These are phyloP conservation scores for Cryptotis parvus DNA, from an alignment of 2,113 vertebrate species.

Conservation along the genomic window DNA sequence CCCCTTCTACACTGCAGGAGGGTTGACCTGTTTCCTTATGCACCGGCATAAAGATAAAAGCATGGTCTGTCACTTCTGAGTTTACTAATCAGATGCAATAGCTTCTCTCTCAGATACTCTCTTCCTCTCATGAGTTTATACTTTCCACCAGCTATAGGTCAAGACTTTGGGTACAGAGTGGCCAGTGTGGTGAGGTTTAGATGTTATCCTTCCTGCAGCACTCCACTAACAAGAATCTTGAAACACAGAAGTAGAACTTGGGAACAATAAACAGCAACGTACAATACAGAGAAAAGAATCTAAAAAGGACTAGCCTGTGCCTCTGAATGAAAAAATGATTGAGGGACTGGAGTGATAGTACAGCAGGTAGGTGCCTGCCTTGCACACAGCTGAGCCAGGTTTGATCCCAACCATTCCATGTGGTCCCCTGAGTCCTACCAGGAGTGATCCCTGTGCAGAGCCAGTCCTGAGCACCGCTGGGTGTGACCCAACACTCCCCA, in stretches of 20 bases:
- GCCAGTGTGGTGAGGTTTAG: not conserved
- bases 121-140: not conserved
- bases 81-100: no score
- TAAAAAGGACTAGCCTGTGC: not conserved
- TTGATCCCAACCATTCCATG: no score
- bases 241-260: not conserved
- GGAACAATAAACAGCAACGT: not conserved
- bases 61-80: not conserved
- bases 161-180: not conserved
- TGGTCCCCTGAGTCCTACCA: no score
- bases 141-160: not conserved
- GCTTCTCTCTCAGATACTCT: not conserved
- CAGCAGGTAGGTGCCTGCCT: no score
- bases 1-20: not conserved
- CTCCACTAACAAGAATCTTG: not conserved
- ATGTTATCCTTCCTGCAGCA: rapidly evolving
- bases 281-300: not conserved
- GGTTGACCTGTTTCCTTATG: not conserved
- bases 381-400: no score
- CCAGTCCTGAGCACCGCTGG: no score
- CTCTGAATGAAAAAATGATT: not conserved
- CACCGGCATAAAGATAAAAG: not conserved
- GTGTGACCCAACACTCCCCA: no score
- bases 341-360: no score
- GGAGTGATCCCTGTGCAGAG: no score